phyloP scores from a whole-genome alignment of 2,888 invertebrate species.

The Drepanosiphum platanoidis region DNA sequence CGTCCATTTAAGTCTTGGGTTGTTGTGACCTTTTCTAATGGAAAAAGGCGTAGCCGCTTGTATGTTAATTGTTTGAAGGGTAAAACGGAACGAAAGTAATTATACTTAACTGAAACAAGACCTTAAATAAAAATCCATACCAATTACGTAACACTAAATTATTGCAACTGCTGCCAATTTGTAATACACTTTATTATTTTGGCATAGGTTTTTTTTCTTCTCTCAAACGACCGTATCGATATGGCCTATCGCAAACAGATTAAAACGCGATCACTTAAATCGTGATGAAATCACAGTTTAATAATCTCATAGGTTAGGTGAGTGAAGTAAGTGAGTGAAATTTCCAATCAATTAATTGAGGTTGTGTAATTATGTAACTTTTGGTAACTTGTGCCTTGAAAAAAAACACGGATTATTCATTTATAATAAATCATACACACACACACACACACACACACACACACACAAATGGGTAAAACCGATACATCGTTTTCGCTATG shows the following conservation, averaged over 20 bases:
- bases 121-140: constrained; percentile 46
- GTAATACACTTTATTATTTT: background rate
- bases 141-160: constrained; percentile 12
- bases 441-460: no score
- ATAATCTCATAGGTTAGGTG: background rate
- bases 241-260: no score
- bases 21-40: constrained; percentile 52
- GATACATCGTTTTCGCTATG: no score
- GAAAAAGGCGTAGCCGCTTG: constrained; percentile 38
- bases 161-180: constrained; percentile 9
- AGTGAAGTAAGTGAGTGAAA: background rate
- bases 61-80: constrained; percentile 47
- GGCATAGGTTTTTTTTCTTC: no score
- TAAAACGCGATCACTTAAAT: no score
- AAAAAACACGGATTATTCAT: background rate
- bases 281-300: background rate
- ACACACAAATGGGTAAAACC: no score
- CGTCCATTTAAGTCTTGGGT: constrained; percentile 20
- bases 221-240: background rate
- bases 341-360: background rate
- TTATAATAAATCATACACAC: background rate
- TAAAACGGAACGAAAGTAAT: constrained; percentile 47
- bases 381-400: background rate
- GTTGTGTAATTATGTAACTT: background rate
- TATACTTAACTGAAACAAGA: constrained; percentile 34